A percentile compares a stretch with the other conserved stretches of the same genome.
Conservation (phyloP, 2,888 invertebrate species). For the Pseudococcus viburni region DNA sequence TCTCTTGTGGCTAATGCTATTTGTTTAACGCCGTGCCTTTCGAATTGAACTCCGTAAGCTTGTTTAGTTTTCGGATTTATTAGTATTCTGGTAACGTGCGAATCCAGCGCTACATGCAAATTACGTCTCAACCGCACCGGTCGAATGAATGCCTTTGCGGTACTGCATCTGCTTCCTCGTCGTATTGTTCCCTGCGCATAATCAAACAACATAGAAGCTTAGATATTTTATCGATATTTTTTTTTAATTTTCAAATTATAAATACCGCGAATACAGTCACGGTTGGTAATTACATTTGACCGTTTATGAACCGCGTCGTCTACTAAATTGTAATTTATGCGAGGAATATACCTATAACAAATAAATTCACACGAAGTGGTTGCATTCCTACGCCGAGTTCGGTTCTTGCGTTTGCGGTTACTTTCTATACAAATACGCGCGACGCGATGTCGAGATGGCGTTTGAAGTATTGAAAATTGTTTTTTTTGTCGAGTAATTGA, state of each 20-base stretch:
- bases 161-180: conserved; percentile 85
- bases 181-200: conserved; percentile 78
- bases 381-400: background rate
- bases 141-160: conserved; percentile 88
- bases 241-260: conserved; percentile 10
- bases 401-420: background rate
- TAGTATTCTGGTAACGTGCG: conserved; percentile 83
- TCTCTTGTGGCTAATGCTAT: conserved; percentile 84
- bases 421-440: conserved; percentile 43
- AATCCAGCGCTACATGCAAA: conserved; percentile 85
- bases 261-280: conserved; percentile 27
- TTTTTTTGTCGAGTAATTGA: background rate
- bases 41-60: conserved; percentile 86
- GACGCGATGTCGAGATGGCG: background rate
- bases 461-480: conserved; percentile 24
- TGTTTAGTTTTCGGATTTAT: conserved; percentile 83
- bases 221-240: conserved; percentile 22
- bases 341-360: conserved; percentile 46
- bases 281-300: conserved; percentile 29
- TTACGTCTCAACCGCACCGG: conserved; percentile 84
- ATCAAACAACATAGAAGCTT: background rate
- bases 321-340: conserved; percentile 35
- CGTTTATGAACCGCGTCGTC: conserved; percentile 30
- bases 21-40: conserved; percentile 80
- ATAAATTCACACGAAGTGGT: conserved; percentile 44